Base-by-base conservation (phyloP, 2,113 vertebrate genomes). In the Plectropomus leopardus region DNA sequence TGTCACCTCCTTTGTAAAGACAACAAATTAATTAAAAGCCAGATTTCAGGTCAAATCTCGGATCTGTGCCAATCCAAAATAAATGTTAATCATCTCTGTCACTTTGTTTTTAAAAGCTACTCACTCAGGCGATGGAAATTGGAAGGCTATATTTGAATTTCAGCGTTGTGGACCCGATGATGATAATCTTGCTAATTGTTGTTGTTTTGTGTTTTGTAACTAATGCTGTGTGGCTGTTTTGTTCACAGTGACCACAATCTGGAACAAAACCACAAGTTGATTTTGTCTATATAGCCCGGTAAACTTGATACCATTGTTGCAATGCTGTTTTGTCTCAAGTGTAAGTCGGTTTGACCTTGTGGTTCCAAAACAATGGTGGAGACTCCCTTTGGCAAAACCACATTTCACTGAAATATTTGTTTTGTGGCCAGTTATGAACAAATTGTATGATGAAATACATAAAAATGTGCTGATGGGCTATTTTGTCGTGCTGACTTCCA, bases 391-490 rank as follows among this genome's bases (percentile, higher is more conserved):
- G 73, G 64, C 74, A 61, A 88, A 88, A 89, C 92, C 90, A 51
- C 89, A 84, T 80, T 72, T 85, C 70, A 86, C 70, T 82, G 81
- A 91, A 92, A 90, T 92, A 88, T 90, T 90, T 90, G 72, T 86
- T 88, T 87, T 90, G 84, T 83, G 86, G 85, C 50, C 76, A 80
- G 82, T 80, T 88, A 84, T 82, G 89, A 83, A 86, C 86, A 89
- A 88, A 89, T 89, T 84, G 55, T 77, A 78, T 90, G 74, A 88
- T 89, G 85, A 89, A 90, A 92, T 75, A 67, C 51, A 68, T 57
- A 78, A 80, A 81, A 87, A 92, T 87, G 76, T 76, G 77, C 82
- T 75, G 63, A 76, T 58, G 68, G 50, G 53, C 48, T 16, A 23
- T 80, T 85, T 67, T 80, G 54, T 34, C 40, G 30, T 54, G 57